Evolutionary conservation across 53 echinoderm and acorn worm genomes (phyloP).

Genomic region (Glandiceps talaboti): DNA sequence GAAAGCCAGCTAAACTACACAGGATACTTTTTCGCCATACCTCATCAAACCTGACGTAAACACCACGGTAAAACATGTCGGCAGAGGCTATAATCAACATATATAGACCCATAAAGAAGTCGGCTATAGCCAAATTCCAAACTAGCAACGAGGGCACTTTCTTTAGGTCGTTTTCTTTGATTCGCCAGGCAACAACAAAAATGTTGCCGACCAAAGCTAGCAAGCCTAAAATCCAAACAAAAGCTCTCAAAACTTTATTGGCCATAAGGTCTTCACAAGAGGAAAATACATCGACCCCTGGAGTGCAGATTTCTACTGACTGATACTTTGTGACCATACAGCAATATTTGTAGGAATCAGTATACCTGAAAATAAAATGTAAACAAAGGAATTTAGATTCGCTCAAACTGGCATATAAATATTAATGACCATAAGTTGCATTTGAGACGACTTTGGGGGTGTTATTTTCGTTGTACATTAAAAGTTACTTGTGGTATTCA

Average conservation of each 20-base stretch:
- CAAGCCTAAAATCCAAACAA: constrained; percentile 75
- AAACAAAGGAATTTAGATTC: no score
- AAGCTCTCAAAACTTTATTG: constrained; percentile 61
- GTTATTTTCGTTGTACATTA: no score
- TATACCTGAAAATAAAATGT: no score
- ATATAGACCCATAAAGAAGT: constrained; percentile 47
- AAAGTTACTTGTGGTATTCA: no score
- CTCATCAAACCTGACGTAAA: constrained; percentile 13
- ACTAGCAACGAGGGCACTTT: constrained; percentile 34
- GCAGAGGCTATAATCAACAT: constrained; percentile 43
- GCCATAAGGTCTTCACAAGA: constrained; percentile 95
- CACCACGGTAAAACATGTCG: constrained; percentile 19
- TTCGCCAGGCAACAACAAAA: constrained; percentile 60
- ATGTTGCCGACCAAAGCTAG: constrained; percentile 66
- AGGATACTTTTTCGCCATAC: constrained; percentile 13
- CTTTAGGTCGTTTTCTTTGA: constrained; percentile 22
- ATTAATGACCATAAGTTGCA: no score
- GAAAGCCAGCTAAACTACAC: constrained; percentile 28
- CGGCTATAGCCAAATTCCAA: constrained; percentile 38
- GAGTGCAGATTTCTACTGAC: constrained; percentile 34
- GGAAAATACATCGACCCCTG: constrained; percentile 63
- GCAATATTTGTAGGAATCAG: constrained; percentile 73
- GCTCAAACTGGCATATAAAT: no score
- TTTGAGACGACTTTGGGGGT: no score
- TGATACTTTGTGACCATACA: constrained; percentile 45